Evolutionary conservation across 53 echinoderm and acorn worm genomes (phyloP).

Genomic region (Astropecten irregularis): DNA sequence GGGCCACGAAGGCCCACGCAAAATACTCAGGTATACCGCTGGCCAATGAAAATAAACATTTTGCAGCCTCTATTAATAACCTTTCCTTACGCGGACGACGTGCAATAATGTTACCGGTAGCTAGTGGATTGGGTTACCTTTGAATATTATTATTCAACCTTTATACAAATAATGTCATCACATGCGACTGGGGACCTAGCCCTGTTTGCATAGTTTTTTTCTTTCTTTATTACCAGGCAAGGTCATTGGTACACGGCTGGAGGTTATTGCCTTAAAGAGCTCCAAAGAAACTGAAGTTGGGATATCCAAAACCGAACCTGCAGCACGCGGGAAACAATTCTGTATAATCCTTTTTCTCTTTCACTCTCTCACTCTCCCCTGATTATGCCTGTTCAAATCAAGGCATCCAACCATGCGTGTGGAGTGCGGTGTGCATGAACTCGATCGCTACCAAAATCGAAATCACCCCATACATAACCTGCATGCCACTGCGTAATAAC

Average conservation of each 20-base stretch:
- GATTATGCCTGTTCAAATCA: neutral
- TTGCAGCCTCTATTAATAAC: neutral
- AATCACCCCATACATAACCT: neutral
- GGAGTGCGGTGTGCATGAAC: neutral
- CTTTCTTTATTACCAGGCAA: neutral
- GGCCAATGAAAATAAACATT: neutral
- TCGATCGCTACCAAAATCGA: neutral
- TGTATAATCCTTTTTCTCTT: neutral
- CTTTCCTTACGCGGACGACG: neutral
- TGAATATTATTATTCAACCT: no score
- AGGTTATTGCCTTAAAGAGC: constrained; percentile 22
- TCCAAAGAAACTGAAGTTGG: neutral
- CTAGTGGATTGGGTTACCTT: no score
- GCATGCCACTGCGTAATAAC: neutral
- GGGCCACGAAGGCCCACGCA: no score
- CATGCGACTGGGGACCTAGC: neutral
- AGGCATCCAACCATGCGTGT: constrained; percentile 6
- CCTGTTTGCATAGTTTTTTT: constrained; percentile 18
- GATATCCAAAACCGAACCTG: no score
- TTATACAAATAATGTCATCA: no score
- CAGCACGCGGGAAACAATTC: no score
- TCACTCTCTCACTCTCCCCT: neutral
- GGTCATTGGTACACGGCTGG: constrained; percentile 4
- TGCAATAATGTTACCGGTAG: neutral
- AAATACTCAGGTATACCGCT: neutral